These are phyloP conservation scores for Nomada hirtipes DNA, from an alignment of 2,888 invertebrate species.

Conservation along the genomic window DNA sequence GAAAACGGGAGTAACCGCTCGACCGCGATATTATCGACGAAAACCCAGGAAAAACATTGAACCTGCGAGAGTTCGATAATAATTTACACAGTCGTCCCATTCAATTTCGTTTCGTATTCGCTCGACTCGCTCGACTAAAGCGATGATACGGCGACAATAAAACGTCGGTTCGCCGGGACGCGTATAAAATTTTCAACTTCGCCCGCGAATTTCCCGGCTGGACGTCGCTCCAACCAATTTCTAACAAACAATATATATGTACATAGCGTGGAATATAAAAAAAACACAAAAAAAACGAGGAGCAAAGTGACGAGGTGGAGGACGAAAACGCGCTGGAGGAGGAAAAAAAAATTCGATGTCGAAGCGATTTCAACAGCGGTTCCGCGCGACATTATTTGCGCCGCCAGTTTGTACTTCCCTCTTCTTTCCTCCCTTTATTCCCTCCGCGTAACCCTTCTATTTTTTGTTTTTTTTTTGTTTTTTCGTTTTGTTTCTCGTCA, in stretches of 20 bases:
- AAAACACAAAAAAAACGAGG: not conserved
- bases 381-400: constrained; percentile 48
- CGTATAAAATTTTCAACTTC: constrained; percentile 48
- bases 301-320: not conserved
- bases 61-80: constrained; percentile 26
- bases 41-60: not conserved
- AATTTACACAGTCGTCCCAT: constrained; percentile 37
- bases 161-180: not conserved
- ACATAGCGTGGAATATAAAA: too few relatives aligned
- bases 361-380: constrained; percentile 33
- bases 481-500: not conserved
- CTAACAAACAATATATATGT: constrained; percentile 13
- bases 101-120: not conserved
- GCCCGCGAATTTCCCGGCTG: constrained; percentile 7
- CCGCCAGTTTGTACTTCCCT: constrained; percentile 30
- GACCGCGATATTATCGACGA: too few relatives aligned
- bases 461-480: not conserved
- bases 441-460: too few relatives aligned
- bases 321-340: not conserved
- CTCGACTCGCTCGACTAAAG: not conserved
- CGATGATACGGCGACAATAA: constrained; percentile 24
- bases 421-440: not conserved
- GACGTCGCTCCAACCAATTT: constrained; percentile 5
- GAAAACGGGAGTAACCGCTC: too few relatives aligned
- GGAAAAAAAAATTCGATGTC: constrained; percentile 30